Evolutionary conservation across 2,113 vertebrate genomes (phyloP), one percentile per base, ranked within the genome.

Genomic region (Marcusenius ussheri): DNA sequence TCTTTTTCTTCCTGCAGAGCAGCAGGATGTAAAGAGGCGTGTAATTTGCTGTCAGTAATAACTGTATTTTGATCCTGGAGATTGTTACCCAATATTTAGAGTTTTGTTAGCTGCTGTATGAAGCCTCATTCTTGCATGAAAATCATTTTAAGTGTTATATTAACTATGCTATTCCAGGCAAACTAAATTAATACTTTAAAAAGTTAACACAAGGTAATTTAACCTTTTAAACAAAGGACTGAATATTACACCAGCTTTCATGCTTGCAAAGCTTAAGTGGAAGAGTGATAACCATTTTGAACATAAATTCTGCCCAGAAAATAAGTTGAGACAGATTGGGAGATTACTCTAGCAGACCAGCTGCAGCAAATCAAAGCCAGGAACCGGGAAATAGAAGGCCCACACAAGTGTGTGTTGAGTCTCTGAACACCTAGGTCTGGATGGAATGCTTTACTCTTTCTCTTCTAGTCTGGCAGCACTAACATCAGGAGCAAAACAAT

Each of bases 321-420:
- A 94, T 95, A 95, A 93, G 96, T 92, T 95, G 91, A 92, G 93
- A 95, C 95, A 86, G 66, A 95, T 94, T 90, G 90, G 91, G 89
- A 92, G 91, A 92, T 90, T 92, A 91, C 92, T 93, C 91, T 94
- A 94, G 91, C 90, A 3, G 31, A 91, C 93, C 94, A 96, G 96
- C 96, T 97, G 95, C 93, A 95, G 92, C 47, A 92, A 96, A 95
- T 97, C 95, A 96, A 96, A 97, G 94, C 88, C 89, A 92, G 92
- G 91, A 92, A 56, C 90, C 3, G 42, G 62, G 35, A 35, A 49
- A 90, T 90, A 93, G 91, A 89, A 91, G 92, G 90, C 90, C 87
- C 91, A 15, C 2, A 91, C 92, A 93, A 89, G 88, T 50, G 90
- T 87, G 89, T 88, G 87, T 90, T 87, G 91, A 15, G 91, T 90